phyloP scores from a whole-genome alignment of 2,888 invertebrate species.

The Cheilosia pagana region DNA sequence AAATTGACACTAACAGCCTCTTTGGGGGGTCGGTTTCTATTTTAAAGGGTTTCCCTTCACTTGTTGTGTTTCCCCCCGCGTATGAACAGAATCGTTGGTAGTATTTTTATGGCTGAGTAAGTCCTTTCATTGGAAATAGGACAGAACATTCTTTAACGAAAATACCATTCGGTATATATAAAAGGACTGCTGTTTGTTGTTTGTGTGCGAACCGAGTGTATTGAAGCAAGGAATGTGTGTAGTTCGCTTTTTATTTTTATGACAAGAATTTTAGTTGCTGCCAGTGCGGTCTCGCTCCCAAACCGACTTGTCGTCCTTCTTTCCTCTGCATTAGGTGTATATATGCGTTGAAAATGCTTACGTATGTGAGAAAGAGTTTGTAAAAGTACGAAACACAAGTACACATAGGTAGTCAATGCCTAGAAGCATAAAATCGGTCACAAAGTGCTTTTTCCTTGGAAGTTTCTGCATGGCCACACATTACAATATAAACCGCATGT shows the following conservation, averaged over 20 bases:
- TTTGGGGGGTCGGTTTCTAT: neutral
- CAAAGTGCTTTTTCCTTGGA: constrained; percentile 62
- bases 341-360: constrained; percentile 48
- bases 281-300: constrained; percentile 32
- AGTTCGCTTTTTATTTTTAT: constrained; percentile 57
- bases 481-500: neutral
- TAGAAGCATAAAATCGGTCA: constrained; percentile 30
- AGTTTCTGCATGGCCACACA: constrained; percentile 21
- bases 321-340: neutral
- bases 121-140: constrained; percentile 71
- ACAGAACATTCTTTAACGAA: constrained; percentile 69
- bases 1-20: constrained; percentile 15
- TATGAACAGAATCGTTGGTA: constrained; percentile 24
- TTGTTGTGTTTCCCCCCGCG: constrained; percentile 4
- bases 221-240: constrained; percentile 45
- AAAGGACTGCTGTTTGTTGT: constrained; percentile 43
- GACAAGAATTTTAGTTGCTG: constrained; percentile 59
- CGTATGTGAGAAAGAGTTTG: constrained; percentile 5
- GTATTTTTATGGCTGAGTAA: constrained; percentile 68
- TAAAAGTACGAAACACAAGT: constrained; percentile 3
- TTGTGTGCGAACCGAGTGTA: constrained; percentile 44
- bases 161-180: constrained; percentile 63
- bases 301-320: constrained; percentile 4
- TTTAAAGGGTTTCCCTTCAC: constrained; percentile 9
- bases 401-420: constrained; percentile 29